Evolutionary conservation across 2,888 invertebrate species (phyloP).

Genomic region (Zaprionus obscuricornis): DNA sequence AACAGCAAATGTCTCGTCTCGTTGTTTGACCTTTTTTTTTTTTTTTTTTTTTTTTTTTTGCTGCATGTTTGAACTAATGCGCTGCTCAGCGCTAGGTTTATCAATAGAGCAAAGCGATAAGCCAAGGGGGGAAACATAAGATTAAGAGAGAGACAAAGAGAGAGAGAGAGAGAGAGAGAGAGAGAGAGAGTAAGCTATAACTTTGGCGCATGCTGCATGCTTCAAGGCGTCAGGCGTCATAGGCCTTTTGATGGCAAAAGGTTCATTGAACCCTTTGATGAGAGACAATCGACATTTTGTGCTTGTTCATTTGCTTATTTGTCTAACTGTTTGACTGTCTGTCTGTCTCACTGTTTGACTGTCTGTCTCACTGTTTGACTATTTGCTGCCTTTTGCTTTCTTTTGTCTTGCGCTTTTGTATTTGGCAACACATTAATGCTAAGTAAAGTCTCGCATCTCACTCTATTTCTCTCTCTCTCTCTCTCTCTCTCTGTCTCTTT

Average conservation of each 20-base stretch:
- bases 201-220: slow-evolving; percentile 36
- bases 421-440: slow-evolving; percentile 36
- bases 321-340: slow-evolving; percentile 11
- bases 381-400: slow-evolving; percentile 16
- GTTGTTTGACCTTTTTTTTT: slow-evolving; percentile 9
- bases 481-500: neutral
- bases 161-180: neutral
- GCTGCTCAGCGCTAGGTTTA: slow-evolving; percentile 54
- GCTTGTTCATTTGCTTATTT: too few relatives aligned
- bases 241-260: slow-evolving; percentile 22
- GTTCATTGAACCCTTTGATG: slow-evolving; percentile 61
- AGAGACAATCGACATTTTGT: slow-evolving; percentile 50
- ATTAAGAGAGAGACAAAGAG: neutral
- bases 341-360: slow-evolving; percentile 13
- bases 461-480: neutral
- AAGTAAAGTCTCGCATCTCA: slow-evolving; percentile 33
- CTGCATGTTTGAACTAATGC: too few relatives aligned
- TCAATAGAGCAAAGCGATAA: slow-evolving; percentile 56
- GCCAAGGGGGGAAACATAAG: too few relatives aligned
- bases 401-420: slow-evolving; percentile 51
- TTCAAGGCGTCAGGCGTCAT: slow-evolving; percentile 38
- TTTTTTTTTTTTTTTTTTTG: slow-evolving; percentile 7
- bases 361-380: slow-evolving; percentile 24
- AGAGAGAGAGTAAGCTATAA: neutral
- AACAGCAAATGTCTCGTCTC: too few relatives aligned